Conservation (phyloP, 2,797 vertebrate genomes). For the Synanceia verrucosa region DNA sequence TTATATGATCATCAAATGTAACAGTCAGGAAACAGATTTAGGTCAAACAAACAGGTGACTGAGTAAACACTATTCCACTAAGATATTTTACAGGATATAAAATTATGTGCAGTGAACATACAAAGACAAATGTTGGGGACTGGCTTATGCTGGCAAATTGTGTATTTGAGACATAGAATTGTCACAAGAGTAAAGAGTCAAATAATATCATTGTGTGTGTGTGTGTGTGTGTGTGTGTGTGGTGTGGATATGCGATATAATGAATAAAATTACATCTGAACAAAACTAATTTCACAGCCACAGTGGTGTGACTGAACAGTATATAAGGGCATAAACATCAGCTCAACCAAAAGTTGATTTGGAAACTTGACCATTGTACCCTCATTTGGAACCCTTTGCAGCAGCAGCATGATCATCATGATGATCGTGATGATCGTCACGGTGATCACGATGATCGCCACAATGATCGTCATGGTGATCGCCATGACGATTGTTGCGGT, state of each 20-base stretch:
- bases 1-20: background rate
- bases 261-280: constrained; percentile 6
- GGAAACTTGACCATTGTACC: background rate
- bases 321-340: background rate
- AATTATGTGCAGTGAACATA: background rate
- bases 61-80: background rate
- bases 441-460: too few species aligned
- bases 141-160: background rate
- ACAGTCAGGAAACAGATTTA: constrained; percentile 15
- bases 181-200: background rate
- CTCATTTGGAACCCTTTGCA: background rate
- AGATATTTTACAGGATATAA: constrained; percentile 3
- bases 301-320: background rate
- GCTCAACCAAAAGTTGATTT: background rate
- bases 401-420: too few species aligned
- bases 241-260: background rate
- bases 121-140: background rate
- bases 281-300: constrained; percentile 10
- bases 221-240: too few species aligned
- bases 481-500: too few species aligned
- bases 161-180: background rate
- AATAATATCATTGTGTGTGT: background rate
- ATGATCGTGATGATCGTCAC: too few species aligned
- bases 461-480: too few species aligned
- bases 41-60: background rate